Evolutionary conservation across 2,113 vertebrate genomes (phyloP).

Genomic region (Sapayoa aenigma): DNA sequence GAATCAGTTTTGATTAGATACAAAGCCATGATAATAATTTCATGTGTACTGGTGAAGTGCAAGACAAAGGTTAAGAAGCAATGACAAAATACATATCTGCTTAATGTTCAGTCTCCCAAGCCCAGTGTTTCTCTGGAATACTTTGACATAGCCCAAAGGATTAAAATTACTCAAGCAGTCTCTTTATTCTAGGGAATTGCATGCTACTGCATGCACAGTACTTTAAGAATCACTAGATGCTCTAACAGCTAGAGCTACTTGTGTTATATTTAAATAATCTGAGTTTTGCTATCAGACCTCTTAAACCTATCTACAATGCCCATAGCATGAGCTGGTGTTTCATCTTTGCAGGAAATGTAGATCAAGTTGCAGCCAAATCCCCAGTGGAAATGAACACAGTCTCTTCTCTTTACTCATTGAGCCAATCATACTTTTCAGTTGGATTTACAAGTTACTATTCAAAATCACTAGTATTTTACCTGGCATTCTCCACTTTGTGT

Average conservation of each 20-base stretch:
- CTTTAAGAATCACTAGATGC: background rate
- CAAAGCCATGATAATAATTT: background rate
- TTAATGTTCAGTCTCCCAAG: background rate
- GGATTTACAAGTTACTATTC: background rate
- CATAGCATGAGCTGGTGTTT: background rate
- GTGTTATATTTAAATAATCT: background rate
- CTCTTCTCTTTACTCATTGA: background rate
- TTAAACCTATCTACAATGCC: background rate
- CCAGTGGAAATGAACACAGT: background rate
- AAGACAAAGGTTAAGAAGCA: background rate
- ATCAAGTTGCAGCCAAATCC: background rate
- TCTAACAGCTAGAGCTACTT: background rate
- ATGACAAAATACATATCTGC: background rate
- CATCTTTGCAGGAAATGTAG: background rate
- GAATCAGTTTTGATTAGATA: background rate
- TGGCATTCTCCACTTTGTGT: constrained; percentile 82
- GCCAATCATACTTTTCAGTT: background rate
- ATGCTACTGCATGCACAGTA: background rate
- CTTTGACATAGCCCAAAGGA: background rate
- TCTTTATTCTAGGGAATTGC: background rate
- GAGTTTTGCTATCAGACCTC: background rate
- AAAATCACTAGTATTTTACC: constrained; percentile 72
- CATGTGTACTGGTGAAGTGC: background rate
- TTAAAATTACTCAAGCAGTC: background rate
- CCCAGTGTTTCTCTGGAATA: background rate